These are phyloP conservation scores for Acanthosepion lycidas DNA, from an alignment of 2,888 invertebrate species.

Conservation along the genomic window DNA sequence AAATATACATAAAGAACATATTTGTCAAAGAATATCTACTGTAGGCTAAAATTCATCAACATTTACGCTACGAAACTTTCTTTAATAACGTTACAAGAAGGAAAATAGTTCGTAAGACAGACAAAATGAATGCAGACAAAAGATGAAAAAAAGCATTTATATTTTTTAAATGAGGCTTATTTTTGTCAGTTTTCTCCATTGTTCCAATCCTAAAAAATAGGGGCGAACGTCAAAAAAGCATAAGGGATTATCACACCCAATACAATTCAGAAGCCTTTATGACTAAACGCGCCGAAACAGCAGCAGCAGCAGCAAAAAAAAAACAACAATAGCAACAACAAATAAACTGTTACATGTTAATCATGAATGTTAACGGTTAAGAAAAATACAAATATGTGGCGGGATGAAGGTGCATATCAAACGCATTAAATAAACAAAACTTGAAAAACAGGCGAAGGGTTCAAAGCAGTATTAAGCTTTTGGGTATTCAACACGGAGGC, in stretches of 20 bases:
- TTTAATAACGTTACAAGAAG: not conserved
- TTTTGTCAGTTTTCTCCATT: constrained; percentile 1
- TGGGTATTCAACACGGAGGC: not conserved
- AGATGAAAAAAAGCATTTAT: not conserved
- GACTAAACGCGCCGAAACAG: not conserved
- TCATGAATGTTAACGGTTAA: not conserved
- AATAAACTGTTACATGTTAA: not conserved
- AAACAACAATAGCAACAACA: not conserved
- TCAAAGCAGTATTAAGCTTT: not conserved
- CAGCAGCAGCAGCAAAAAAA: no score
- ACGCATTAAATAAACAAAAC: not conserved
- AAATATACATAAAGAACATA: no score
- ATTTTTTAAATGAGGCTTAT: not conserved
- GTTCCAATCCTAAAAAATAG: not conserved
- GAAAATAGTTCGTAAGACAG: not conserved
- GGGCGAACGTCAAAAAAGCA: no score
- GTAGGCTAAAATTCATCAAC: no score
- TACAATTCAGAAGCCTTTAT: not conserved
- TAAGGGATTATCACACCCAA: no score
- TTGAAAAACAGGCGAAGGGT: not conserved
- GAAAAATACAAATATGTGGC: not conserved
- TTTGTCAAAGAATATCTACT: no score
- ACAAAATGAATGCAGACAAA: not conserved
- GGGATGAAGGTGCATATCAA: not conserved
- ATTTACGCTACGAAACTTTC: no score